Base-by-base conservation (phyloP, 2,113 vertebrate genomes). In the Thermophis baileyi region DNA sequence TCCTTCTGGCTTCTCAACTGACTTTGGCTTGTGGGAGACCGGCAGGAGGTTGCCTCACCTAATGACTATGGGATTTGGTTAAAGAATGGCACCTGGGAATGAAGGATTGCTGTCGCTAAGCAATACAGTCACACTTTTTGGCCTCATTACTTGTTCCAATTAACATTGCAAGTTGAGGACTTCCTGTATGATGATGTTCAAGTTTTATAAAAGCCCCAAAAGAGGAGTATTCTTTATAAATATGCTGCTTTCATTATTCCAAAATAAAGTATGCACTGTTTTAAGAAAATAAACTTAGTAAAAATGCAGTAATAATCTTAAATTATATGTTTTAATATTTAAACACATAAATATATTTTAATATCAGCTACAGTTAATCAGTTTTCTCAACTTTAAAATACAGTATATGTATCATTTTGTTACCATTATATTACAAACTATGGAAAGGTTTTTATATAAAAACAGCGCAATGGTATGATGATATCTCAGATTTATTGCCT, bases 171-270 rank as follows among this genome's bases (percentile, higher is more conserved):
- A 63, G 57, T 63, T 63, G 57, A 63, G 27, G 10, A 63, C 10
- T 35, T 35, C 30, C 12, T 74, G 27, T 60, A 89, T 27, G 9
- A 46, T 27, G 12, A 25, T 57, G 5, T 89, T 57, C 10, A 89
- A 24, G 30, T 14, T 50, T 27, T 49, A 69, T 69, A 50, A 90
- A 90, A 69, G 24, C 3, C 0, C 88, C 90, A 49, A 91, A 49
- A 49, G 12, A 22, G n/a, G 74, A 94, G 95, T 85, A 27, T 55
- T 88, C 20, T 92, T 95, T 93, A 92, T 46, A 94, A 46, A 93
- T 90, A 93, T 95, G 92, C 54, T 6, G 95, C 69, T 87, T 49
- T 25, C 12, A 46, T 95, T 90, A 93, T 89, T 94, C 50, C 87
- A 93, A 91, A 94, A 94, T 55, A 57, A 89, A n/a, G 6, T 60